Evolutionary conservation across 2,888 invertebrate species (phyloP).

Genomic region (Latheticus oryzae): DNA sequence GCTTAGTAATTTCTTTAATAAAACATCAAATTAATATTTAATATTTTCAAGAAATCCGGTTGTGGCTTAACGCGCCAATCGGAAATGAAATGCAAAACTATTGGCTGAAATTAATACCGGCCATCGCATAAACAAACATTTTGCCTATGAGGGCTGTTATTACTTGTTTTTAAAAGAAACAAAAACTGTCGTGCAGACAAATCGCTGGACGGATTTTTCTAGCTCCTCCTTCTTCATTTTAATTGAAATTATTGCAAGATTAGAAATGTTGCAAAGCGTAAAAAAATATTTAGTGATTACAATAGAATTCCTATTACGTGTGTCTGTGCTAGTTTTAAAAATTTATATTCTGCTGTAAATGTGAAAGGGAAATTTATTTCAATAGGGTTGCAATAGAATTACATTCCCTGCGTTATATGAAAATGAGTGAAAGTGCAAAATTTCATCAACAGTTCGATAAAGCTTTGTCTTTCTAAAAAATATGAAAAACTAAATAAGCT

Average conservation of each 20-base stretch:
- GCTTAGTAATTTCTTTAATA: constrained; percentile 12
- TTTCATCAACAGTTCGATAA: neutral
- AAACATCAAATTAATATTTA: no score
- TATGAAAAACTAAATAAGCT: no score
- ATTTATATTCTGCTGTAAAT: constrained; percentile 2
- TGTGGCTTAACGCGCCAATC: no score
- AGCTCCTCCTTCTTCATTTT: no score
- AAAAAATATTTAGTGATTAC: constrained; percentile 19
- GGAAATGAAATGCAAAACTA: constrained; percentile 9
- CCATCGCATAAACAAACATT: no score
- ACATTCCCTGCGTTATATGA: constrained; percentile 6
- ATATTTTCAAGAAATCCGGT: no score
- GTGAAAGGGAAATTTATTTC: constrained; percentile 29
- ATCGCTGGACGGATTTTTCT: no score
- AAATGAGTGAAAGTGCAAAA: constrained; percentile 23
- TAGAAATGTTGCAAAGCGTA: constrained; percentile 10
- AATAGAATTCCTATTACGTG: constrained; percentile 11
- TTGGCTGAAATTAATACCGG: constrained; percentile 21
- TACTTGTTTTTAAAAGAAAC: no score
- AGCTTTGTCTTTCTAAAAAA: no score
- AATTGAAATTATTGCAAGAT: no score
- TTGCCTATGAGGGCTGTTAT: no score
- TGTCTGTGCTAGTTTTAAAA: constrained; percentile 8
- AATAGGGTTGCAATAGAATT: constrained; percentile 13
- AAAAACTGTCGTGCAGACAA: no score